Evolutionary conservation across 2,113 vertebrate genomes (phyloP).

Genomic region (Crotalus tigris): DNA sequence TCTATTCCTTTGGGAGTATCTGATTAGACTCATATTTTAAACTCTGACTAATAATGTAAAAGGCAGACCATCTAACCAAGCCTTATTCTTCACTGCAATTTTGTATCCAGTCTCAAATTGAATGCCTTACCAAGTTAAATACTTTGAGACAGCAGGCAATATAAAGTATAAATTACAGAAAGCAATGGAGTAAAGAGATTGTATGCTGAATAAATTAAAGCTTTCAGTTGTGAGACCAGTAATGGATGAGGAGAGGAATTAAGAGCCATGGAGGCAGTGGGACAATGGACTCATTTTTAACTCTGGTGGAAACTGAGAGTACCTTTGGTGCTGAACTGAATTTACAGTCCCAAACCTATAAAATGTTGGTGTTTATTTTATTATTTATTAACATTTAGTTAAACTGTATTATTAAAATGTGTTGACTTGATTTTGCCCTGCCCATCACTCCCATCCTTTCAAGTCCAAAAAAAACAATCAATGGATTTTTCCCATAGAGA

Average conservation of each 20-base stretch:
- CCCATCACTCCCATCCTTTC: neutral
- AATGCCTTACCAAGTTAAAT: constrained; percentile 30
- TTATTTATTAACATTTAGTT: constrained; percentile 6
- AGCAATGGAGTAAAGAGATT: constrained; percentile 32
- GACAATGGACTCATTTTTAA: constrained; percentile 11
- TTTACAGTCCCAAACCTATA: neutral
- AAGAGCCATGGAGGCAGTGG: neutral
- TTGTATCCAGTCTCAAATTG: constrained; percentile 16
- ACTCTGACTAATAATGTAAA: constrained; percentile 26
- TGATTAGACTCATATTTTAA: constrained; percentile 33
- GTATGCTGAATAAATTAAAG: constrained; percentile 36
- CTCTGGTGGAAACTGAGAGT: neutral
- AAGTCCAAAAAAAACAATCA: neutral
- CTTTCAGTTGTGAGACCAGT: constrained; percentile 14
- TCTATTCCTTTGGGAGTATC: constrained; percentile 2
- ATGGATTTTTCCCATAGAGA: neutral
- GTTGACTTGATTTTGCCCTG: neutral
- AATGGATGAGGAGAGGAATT: constrained; percentile 18
- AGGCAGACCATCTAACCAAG: constrained; percentile 13
- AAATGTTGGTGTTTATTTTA: neutral
- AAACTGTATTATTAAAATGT: neutral
- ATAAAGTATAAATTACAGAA: constrained; percentile 38
- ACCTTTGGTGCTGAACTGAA: neutral
- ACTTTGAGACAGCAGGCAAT: constrained; percentile 29
- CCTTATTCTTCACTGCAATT: constrained; percentile 21